These are phyloP conservation scores for Lasioglossum marginatum DNA, from an alignment of 2,888 invertebrate genomes.

Conservation along the genomic window DNA sequence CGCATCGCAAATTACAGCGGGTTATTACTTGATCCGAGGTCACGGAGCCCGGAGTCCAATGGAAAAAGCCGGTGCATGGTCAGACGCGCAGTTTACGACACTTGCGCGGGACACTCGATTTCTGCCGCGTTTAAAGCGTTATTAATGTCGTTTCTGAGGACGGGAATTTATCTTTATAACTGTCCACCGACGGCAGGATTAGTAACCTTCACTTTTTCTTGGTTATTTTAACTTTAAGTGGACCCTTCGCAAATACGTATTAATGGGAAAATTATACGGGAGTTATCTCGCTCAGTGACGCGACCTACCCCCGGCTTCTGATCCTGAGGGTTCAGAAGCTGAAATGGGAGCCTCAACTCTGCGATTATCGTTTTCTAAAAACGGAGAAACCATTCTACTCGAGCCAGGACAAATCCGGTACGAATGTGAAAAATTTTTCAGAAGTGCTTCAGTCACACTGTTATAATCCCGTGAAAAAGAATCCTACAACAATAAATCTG, in stretches of 20 bases:
- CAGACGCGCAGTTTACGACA: constrained; percentile 20
- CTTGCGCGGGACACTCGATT: background rate
- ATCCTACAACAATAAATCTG: background rate
- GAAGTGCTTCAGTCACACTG: background rate
- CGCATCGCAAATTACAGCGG: constrained; percentile 28
- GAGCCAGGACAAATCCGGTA: background rate
- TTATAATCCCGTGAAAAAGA: background rate
- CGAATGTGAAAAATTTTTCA: background rate
- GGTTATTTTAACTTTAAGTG: constrained; percentile 29
- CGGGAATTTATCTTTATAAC: constrained; percentile 36
- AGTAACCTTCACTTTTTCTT: constrained; percentile 22
- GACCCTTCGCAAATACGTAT: constrained; percentile 44
- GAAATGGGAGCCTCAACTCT: background rate
- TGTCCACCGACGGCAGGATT: constrained; percentile 15
- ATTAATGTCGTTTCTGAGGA: background rate
- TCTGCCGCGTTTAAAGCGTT: constrained; percentile 16
- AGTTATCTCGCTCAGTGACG: constrained; percentile 35
- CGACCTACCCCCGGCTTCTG: constrained; percentile 13
- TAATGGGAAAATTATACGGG: constrained; percentile 56
- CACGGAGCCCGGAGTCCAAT: constrained; percentile 18
- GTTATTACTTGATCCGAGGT: background rate
- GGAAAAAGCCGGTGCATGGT: constrained; percentile 16
- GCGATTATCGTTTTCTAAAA: constrained; percentile 7
- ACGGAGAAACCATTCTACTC: background rate
- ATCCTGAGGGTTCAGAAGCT: background rate